phyloP scores from a whole-genome alignment of 2,888 invertebrate species.

The Pristionchus fissidentatus region DNA sequence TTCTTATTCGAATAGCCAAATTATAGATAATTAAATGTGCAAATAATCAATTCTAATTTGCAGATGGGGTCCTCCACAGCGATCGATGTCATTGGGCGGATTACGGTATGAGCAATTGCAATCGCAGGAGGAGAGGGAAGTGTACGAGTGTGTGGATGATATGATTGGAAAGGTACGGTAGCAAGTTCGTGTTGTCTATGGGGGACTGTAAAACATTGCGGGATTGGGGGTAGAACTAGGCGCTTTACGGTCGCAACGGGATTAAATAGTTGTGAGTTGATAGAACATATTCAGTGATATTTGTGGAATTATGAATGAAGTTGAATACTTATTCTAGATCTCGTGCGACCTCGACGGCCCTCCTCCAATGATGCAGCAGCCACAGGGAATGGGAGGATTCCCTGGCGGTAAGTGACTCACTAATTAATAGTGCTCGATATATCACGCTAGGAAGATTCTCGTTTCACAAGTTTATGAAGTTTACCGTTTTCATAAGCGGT shows the following conservation, averaged over 20 bases:
- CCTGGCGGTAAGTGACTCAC: neutral
- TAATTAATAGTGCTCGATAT: neutral
- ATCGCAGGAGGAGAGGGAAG: conserved; percentile 39
- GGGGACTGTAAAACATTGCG: too few relatives aligned
- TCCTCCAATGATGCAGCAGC: conserved; percentile 32
- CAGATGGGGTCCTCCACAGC: conserved; percentile 12
- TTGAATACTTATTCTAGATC: neutral
- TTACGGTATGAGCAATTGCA: conserved; percentile 49
- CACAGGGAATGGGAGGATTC: conserved; percentile 24
- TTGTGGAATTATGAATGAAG: neutral
- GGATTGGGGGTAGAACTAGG: too few relatives aligned
- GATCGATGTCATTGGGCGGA: conserved; percentile 37
- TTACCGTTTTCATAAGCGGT: too few relatives aligned
- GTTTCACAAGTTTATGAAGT: neutral
- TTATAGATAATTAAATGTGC: neutral
- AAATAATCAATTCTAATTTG: neutral
- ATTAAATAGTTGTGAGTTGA: too few relatives aligned
- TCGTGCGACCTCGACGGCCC: conserved; percentile 40
- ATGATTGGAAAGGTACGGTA: conserved; percentile 52
- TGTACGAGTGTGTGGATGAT: conserved; percentile 61
- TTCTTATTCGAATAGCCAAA: too few relatives aligned
- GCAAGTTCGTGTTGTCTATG: neutral
- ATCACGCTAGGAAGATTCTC: neutral
- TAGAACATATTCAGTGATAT: neutral
- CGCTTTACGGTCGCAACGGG: too few relatives aligned